Evolutionary conservation across 2,797 vertebrate genomes (phyloP).

Genomic region (Galago senegalensis): DNA sequence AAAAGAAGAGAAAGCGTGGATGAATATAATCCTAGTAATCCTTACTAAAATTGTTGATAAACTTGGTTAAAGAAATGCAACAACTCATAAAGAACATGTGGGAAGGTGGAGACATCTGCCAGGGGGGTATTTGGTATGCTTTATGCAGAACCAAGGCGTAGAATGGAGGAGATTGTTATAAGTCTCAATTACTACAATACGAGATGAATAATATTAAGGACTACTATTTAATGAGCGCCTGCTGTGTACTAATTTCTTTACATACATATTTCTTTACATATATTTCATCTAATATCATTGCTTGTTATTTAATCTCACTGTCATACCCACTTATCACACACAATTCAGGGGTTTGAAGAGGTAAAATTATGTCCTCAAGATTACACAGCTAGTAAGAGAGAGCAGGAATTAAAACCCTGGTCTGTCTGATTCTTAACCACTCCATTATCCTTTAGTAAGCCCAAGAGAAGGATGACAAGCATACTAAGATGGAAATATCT

Average conservation of each 20-base stretch:
- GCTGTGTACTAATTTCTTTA: background rate
- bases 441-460: background rate
- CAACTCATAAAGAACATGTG: background rate
- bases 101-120: background rate
- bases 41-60: conserved; percentile 22
- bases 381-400: background rate
- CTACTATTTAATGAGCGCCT: background rate
- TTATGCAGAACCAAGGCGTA: background rate
- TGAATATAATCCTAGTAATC: background rate
- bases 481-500: background rate
- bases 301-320: background rate
- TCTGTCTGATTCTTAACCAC: background rate
- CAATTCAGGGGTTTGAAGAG: conserved; percentile 39
- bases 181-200: conserved; percentile 24
- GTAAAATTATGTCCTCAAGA: background rate
- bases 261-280: background rate
- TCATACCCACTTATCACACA: background rate
- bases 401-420: background rate
- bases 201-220: conserved; percentile 12
- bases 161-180: background rate
- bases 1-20: conserved; percentile 3
- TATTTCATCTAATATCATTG: background rate
- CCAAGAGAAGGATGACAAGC: background rate
- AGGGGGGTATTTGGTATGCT: conserved; percentile 15
- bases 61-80: background rate